Conservation (phyloP, 2,113 vertebrate species). For the Brachionichthys hirsutus region DNA sequence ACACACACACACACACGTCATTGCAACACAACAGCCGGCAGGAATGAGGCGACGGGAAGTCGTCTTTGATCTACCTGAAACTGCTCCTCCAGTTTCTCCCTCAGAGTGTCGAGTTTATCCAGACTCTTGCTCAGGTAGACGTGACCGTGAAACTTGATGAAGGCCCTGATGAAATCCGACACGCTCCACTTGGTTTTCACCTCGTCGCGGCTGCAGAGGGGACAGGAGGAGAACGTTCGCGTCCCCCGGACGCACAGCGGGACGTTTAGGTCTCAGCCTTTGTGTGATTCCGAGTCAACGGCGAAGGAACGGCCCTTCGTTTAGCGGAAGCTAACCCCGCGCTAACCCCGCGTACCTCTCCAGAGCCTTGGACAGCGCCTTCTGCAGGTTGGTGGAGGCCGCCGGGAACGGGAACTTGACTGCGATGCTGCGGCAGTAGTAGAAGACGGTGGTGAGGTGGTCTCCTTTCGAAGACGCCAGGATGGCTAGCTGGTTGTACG, state of each 20-base stretch:
- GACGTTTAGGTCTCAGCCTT: no score
- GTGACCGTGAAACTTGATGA: constrained; percentile 99
- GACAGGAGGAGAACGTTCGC: not conserved
- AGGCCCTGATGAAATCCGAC: constrained; percentile 96
- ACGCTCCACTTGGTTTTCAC: constrained; percentile 94
- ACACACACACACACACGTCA: not conserved
- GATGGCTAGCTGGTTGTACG: constrained; percentile 99
- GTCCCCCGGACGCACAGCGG: no score
- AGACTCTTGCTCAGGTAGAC: constrained; percentile 94
- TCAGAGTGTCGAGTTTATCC: constrained; percentile 89
- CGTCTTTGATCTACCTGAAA: constrained; percentile 85
- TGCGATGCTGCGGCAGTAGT: constrained; percentile 99
- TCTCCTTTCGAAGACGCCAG: constrained; percentile 99
- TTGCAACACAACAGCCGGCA: not conserved
- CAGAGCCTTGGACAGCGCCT: constrained; percentile 98
- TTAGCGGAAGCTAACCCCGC: no score
- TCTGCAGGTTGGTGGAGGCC: constrained; percentile 98
- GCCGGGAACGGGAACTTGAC: constrained; percentile 99
- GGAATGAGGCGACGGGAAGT: not conserved
- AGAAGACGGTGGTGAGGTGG: constrained; percentile 99
- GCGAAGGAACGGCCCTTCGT: no score
- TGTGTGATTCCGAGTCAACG: no score
- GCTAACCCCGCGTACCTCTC: constrained; percentile 91
- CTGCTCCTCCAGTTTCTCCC: constrained; percentile 95
- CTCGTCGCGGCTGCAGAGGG: constrained; percentile 90